These are phyloP conservation scores for Xestia sexstrigata DNA, from an alignment of 2,888 invertebrate species.

Conservation along the genomic window DNA sequence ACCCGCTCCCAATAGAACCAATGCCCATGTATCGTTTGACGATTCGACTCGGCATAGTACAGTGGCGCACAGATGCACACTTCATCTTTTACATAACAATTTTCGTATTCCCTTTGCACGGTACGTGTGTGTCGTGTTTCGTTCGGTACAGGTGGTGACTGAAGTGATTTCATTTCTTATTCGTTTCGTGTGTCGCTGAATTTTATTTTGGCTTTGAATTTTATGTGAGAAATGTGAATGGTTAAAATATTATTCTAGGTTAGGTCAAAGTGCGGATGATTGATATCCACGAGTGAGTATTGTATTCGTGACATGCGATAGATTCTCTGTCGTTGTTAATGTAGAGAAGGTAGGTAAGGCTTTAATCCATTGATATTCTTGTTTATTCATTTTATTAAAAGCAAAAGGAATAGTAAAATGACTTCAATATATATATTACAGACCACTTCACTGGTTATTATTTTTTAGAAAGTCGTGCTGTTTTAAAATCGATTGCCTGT, in stretches of 20 bases:
- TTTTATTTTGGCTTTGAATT: conserved; percentile 29
- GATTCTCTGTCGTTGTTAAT: not conserved
- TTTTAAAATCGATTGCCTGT: not conserved
- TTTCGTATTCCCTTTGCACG: conserved; percentile 63
- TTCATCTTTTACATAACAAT: conserved; percentile 64
- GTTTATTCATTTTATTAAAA: not conserved
- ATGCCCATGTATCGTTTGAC: conserved; percentile 43
- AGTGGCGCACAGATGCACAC: conserved; percentile 61
- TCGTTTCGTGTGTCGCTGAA: conserved; percentile 25
- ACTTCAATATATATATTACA: not conserved
- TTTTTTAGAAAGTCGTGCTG: not conserved
- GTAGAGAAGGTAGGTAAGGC: not conserved
- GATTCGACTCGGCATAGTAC: conserved; percentile 44
- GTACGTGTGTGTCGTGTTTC: conserved; percentile 47
- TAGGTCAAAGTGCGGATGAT: not conserved
- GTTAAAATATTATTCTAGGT: not conserved
- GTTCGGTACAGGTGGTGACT: conserved; percentile 49
- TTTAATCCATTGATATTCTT: no score
- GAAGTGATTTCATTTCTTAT: conserved; percentile 52
- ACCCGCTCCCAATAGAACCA: conserved; percentile 28
- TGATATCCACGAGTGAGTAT: not conserved
- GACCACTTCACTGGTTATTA: not conserved
- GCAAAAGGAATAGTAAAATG: not conserved
- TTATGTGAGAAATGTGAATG: conserved; percentile 17
- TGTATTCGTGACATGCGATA: not conserved